Base-by-base conservation (phyloP, 23 tunicate species). In the Ciona savignyi region DNA sequence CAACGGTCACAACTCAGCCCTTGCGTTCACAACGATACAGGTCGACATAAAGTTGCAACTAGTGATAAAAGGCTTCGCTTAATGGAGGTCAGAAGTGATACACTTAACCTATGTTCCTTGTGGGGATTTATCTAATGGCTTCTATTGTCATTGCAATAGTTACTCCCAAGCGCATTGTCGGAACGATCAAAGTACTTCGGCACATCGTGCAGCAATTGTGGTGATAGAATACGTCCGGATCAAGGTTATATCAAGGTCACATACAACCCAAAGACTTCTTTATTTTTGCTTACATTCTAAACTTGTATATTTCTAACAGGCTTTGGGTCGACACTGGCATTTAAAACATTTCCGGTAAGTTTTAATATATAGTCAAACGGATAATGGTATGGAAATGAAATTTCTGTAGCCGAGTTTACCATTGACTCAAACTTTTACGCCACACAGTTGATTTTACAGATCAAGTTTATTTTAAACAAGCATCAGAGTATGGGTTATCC, bases 141-240 rank as follows among this genome's bases (percentile, higher is more conserved):
- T n/a, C n/a, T 21, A 27, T 4, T 30, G 61, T 33, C 51, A 25
- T 73, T 28, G 27, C 35, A 61, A 0, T 62, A 87, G 96, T 49
- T 88, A 26, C 72, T 88, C 20, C 96, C 96, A 0, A 32, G 79
- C 33, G 87, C 96, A 23, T 32, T 88, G 1, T 67, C 87, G 9
- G 96, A 88, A 68, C 73, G 96, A 33, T 88, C 96, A 30, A 88
- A 88, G 80, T 77, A 81, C 80, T 88, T 88, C 63, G 96, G 96
- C 15, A 88, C 96, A 2, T 77, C 84, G 0, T 88, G 96, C 71
- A 88, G 88, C 35, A 70, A 88, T 72, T 88, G 96, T 35, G 96
- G 96, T 1, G 96, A 88, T 19, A 72, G 83, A 66, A 88, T 88
- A 15, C 79, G 96, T 15, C 96, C 96, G 4, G 96, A 88, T 51